Conservation (phyloP, 2,113 vertebrate species). For the Syngnathus floridae region DNA sequence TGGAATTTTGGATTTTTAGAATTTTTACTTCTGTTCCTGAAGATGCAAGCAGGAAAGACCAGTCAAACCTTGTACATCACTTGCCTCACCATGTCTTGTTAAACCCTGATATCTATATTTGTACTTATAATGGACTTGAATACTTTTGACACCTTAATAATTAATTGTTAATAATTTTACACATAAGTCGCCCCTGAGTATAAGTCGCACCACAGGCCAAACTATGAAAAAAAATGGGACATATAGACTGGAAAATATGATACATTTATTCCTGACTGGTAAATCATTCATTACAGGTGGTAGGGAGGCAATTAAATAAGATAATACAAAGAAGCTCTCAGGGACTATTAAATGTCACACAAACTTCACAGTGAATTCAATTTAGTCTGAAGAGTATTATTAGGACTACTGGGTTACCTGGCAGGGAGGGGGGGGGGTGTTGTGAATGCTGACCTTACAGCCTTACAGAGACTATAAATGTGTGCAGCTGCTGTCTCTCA, state of each 20-base stretch:
- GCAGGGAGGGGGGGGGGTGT: not conserved
- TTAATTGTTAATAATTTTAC: too few relatives aligned
- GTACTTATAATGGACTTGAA: too few relatives aligned
- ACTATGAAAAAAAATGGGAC: too few relatives aligned
- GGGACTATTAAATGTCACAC: conserved; percentile 49
- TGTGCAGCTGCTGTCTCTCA: conserved; percentile 11
- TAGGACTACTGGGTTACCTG: conserved; percentile 7
- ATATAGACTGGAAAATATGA: not conserved
- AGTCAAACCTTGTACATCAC: too few relatives aligned
- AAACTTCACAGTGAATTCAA: conserved; percentile 48
- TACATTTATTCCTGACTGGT: conserved; percentile 27
- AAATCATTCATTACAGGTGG: conserved; percentile 56
- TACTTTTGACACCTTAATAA: too few relatives aligned
- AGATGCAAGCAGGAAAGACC: too few relatives aligned
- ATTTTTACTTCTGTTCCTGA: too few relatives aligned
- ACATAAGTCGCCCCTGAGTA: too few relatives aligned
- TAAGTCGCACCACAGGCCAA: too few relatives aligned
- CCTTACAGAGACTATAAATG: conserved; percentile 6
- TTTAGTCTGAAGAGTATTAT: conserved; percentile 40
- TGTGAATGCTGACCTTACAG: conserved; percentile 1
- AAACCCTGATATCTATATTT: too few relatives aligned
- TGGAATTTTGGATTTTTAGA: too few relatives aligned
- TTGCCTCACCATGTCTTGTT: too few relatives aligned
- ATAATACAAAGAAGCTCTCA: conserved; percentile 46
- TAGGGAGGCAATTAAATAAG: conserved; percentile 49